Conservation (phyloP, 1,140 invertebrate genomes). For the Marisa cornuarietis region DNA sequence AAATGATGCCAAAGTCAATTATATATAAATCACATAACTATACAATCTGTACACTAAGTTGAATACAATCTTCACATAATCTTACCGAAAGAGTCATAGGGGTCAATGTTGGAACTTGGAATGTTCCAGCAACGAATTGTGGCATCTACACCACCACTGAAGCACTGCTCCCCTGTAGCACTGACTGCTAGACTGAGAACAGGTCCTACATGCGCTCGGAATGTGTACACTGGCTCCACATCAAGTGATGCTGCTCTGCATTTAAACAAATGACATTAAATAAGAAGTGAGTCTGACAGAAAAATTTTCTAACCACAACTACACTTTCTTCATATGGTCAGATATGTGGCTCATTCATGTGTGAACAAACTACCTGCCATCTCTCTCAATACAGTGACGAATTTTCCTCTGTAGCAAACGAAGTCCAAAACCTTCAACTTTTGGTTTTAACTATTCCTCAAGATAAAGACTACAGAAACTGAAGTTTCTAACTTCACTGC, state of each 20-base stretch:
- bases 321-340: too few species aligned
- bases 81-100: conserved; percentile 92
- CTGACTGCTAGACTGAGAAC: conserved; percentile 94
- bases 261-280: conserved; percentile 10
- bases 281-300: background rate
- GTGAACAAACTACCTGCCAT: background rate
- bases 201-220: conserved; percentile 91
- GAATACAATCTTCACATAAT: background rate
- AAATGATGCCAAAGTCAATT: too few species aligned
- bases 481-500: background rate
- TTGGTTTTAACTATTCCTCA: too few species aligned
- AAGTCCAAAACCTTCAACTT: too few species aligned
- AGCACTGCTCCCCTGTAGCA: conserved; percentile 90
- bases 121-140: conserved; percentile 96
- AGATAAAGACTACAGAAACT: too few species aligned
- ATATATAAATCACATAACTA: too few species aligned
- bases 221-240: conserved; percentile 98
- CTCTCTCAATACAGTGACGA: too few species aligned
- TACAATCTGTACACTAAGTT: too few species aligned
- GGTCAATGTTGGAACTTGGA: conserved; percentile 93
- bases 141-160: conserved; percentile 92
- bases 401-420: too few species aligned
- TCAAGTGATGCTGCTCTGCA: conserved; percentile 87
- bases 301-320: too few species aligned
- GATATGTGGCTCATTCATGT: background rate